Conservation (phyloP, 2,113 vertebrate species). For the Phrynosoma blainvillii region DNA sequence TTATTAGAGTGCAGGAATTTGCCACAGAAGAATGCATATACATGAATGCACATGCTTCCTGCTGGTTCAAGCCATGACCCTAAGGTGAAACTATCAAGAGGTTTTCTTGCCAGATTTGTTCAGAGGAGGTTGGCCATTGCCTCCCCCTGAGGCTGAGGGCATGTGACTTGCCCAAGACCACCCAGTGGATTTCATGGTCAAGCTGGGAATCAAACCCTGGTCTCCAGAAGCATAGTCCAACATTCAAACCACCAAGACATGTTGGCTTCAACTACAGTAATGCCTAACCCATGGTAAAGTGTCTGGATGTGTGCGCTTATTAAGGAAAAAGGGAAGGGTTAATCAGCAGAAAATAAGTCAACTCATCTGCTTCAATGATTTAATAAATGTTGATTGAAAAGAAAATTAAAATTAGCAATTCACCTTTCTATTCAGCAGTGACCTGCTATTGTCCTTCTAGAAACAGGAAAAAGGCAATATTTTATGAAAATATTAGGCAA, state of each 20-base stretch:
- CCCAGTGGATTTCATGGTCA: too few relatives aligned
- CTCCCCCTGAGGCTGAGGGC: too few relatives aligned
- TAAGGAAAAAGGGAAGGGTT: neutral
- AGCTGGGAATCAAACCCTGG: too few relatives aligned
- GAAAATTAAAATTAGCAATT: constrained; percentile 16
- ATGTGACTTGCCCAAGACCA: too few relatives aligned
- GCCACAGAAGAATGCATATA: neutral
- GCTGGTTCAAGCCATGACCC: neutral
- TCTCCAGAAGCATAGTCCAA: too few relatives aligned
- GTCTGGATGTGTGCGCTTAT: neutral
- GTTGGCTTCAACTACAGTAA: too few relatives aligned
- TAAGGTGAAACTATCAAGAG: too few relatives aligned
- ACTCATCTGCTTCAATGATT: neutral
- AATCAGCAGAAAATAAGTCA: neutral
- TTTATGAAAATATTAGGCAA: constrained; percentile 3
- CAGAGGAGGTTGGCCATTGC: too few relatives aligned
- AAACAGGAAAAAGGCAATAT: neutral
- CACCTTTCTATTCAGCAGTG: neutral
- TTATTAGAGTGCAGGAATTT: neutral
- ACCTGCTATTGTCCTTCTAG: constrained; percentile 1
- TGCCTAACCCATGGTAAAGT: too few relatives aligned
- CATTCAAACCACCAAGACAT: too few relatives aligned
- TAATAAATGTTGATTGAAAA: constrained; percentile 9
- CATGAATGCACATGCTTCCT: neutral
- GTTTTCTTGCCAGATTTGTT: too few relatives aligned